Percentiles rank a stretch among this genome's conserved stretches.
These are phyloP conservation scores for Alectura lathami DNA, from an alignment of 2,113 vertebrate species.

Conservation along the genomic window DNA sequence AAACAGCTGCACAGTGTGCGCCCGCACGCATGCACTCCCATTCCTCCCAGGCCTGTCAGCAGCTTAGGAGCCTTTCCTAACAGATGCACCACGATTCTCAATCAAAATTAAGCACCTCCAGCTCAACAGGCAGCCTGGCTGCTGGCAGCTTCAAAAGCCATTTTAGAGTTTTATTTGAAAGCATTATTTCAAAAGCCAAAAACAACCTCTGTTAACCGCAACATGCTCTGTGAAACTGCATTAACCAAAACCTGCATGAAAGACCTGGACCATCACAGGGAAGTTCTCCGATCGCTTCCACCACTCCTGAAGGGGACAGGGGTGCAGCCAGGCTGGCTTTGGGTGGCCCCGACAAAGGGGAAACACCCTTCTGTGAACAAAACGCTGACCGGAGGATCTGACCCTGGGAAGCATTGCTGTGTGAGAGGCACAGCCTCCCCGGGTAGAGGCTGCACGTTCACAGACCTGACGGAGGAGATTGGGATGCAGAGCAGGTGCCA, in stretches of 20 bases:
- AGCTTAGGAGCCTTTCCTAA: neutral
- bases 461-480: rapidly evolving
- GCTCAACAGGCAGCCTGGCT: neutral
- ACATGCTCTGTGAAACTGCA: neutral
- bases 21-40: neutral
- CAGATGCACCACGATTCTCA: neutral
- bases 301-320: neutral
- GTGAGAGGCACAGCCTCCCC: neutral
- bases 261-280: neutral
- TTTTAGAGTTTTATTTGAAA: neutral
- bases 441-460: neutral
- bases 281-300: neutral
- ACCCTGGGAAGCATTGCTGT: neutral
- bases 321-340: neutral
- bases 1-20: neutral
- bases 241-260: neutral
- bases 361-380: neutral
- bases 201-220: neutral
- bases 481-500: rapidly evolving
- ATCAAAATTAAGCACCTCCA: neutral
- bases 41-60: neutral
- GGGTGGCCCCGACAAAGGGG: neutral
- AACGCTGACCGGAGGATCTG: neutral
- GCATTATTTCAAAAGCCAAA: neutral
- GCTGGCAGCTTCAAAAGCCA: neutral